Percentiles rank a stretch among this genome's conserved stretches.
These are phyloP conservation scores for Oppia nitens DNA, from an alignment of 1,140 invertebrate genomes.

Conservation along the genomic window DNA sequence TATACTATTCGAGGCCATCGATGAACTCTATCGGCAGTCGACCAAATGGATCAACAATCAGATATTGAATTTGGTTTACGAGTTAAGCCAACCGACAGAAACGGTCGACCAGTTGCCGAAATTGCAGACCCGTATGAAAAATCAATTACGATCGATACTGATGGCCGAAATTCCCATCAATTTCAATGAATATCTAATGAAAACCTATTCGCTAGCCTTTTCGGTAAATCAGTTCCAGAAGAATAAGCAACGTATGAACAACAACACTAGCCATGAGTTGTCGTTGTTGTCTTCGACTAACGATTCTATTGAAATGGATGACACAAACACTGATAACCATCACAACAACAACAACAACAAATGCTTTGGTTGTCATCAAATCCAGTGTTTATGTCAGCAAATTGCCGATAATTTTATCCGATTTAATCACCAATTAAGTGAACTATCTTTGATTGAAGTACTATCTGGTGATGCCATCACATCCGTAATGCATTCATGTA, in stretches of 20 bases:
- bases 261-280: too few relatives aligned
- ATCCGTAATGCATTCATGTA: constrained; percentile 10
- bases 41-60: background rate
- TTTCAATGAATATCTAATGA: background rate
- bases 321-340: too few relatives aligned
- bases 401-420: background rate
- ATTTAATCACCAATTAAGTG: background rate
- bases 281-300: background rate
- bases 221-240: background rate
- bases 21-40: background rate
- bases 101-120: background rate
- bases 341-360: too few relatives aligned
- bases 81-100: background rate
- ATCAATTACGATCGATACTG: background rate
- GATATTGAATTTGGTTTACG: background rate
- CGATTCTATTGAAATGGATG: background rate
- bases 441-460: constrained; percentile 7
- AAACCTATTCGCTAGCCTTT: background rate
- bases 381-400: background rate
- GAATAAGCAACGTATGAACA: background rate
- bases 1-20: background rate
- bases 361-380: background rate
- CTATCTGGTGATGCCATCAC: constrained; percentile 11
- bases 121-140: background rate
- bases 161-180: background rate